Evolutionary conservation across 2,888 invertebrate species (phyloP).

Genomic region (Sesia bembeciformis): DNA sequence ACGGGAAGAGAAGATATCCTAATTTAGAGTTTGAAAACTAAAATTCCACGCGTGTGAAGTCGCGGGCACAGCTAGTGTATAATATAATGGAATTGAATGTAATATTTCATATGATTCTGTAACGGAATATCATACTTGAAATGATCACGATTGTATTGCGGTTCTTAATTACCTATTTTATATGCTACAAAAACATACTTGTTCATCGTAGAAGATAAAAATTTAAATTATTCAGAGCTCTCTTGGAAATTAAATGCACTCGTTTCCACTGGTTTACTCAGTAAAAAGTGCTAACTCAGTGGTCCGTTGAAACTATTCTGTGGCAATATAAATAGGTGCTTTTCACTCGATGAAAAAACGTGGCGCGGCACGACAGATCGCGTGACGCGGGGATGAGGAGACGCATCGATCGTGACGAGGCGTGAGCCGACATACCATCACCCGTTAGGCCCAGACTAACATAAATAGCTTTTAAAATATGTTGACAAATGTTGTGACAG

Average conservation of each 20-base stretch:
- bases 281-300: constrained; percentile 50
- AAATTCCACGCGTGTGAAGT: no score
- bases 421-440: background rate
- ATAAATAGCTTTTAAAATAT: background rate
- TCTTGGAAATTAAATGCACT: background rate
- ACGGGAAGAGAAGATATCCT: no score
- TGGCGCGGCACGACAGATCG: constrained; percentile 50
- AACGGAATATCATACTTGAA: no score
- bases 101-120: no score
- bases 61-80: no score
- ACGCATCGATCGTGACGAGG: constrained; percentile 29
- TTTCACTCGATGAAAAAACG: constrained; percentile 63
- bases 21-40: no score
- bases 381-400: constrained; percentile 43
- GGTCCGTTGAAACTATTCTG: constrained; percentile 61
- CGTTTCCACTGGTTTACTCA: constrained; percentile 5
- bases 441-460: background rate
- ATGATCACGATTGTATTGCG: no score
- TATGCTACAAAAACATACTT: no score
- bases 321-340: constrained; percentile 51
- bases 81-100: no score
- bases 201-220: no score
- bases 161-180: no score
- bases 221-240: background rate
- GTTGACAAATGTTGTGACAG: background rate